Conservation (phyloP, 2,888 invertebrate species). For the Hylaea fasciaria region DNA sequence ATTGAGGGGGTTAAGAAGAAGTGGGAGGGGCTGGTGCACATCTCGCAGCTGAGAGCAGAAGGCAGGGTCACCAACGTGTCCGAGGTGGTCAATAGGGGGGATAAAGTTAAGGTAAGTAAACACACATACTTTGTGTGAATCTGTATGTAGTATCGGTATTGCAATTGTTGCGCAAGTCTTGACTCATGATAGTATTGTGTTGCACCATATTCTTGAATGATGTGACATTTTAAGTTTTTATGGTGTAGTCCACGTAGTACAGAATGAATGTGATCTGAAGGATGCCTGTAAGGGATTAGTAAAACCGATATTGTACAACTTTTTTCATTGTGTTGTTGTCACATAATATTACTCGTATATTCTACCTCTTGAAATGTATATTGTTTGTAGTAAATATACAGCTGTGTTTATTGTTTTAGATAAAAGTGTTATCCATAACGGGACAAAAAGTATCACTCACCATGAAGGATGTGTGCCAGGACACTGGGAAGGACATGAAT, state of each 20-base stretch:
- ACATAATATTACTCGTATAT: too few relatives aligned
- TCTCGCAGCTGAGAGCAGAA: slow-evolving; percentile 96
- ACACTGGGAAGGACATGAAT: slow-evolving; percentile 96
- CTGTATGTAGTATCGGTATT: neutral
- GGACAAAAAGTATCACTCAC: slow-evolving; percentile 98
- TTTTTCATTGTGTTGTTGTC: too few relatives aligned
- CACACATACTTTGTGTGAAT: neutral
- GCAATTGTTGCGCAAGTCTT: neutral
- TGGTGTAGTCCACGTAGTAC: neutral
- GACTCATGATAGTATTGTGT: neutral
- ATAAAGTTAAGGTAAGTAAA: slow-evolving; percentile 90
- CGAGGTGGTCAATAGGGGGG: slow-evolving; percentile 96
- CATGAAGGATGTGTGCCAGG: slow-evolving; percentile 99
- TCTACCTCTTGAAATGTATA: too few relatives aligned
- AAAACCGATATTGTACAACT: too few relatives aligned
- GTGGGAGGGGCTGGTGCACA: slow-evolving; percentile 98
- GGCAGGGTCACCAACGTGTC: slow-evolving; percentile 97
- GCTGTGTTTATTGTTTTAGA: slow-evolving; percentile 70
- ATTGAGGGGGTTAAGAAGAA: slow-evolving; percentile 94
- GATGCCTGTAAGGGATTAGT: too few relatives aligned
- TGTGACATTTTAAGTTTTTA: neutral
- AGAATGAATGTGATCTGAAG: too few relatives aligned
- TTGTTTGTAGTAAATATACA: too few relatives aligned
- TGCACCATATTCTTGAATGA: slow-evolving; percentile 8
- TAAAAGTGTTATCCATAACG: slow-evolving; percentile 96